These are phyloP conservation scores for Antennarius maculatus DNA, from an alignment of 2,797 vertebrate genomes.

Conservation along the genomic window DNA sequence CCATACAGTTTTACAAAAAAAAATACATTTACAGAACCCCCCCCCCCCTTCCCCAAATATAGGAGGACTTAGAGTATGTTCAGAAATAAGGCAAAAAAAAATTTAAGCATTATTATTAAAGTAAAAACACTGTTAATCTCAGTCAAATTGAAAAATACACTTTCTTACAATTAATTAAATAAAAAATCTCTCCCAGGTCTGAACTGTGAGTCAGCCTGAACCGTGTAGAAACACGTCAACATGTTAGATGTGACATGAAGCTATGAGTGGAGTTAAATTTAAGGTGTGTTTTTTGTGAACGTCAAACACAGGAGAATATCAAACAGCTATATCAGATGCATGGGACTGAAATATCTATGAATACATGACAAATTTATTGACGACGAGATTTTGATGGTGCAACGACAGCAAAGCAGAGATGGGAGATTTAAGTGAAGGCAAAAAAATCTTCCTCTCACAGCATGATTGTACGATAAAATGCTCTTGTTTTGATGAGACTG, in stretches of 20 bases:
- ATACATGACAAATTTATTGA: constrained; percentile 62
- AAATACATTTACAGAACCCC: constrained; percentile 47
- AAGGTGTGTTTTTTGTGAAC: constrained; percentile 46
- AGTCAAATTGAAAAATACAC: constrained; percentile 22
- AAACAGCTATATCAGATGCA: constrained; percentile 57
- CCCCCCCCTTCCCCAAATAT: constrained; percentile 11
- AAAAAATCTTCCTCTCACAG: constrained; percentile 51
- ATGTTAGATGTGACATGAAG: constrained; percentile 36
- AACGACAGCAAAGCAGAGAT: constrained; percentile 56
- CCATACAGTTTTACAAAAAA: constrained; percentile 65
- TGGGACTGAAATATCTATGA: constrained; percentile 54
- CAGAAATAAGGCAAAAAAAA: constrained; percentile 73
- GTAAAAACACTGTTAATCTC: constrained; percentile 42
- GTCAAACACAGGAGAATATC: constrained; percentile 64
- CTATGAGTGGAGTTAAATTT: constrained; percentile 14
- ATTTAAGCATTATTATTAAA: constrained; percentile 40
- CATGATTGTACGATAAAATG: constrained; percentile 52
- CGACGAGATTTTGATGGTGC: constrained; percentile 47
- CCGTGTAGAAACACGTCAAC: constrained; percentile 48
- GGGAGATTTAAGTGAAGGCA: constrained; percentile 57
- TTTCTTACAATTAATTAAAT: constrained; percentile 31
- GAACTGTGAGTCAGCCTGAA: constrained; percentile 58
- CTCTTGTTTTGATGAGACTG: constrained; percentile 57
- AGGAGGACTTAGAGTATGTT: constrained; percentile 39
- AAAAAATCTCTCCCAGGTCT: constrained; percentile 39